phyloP scores from a whole-genome alignment of 2,888 invertebrate species.

The Meteorus colon region DNA sequence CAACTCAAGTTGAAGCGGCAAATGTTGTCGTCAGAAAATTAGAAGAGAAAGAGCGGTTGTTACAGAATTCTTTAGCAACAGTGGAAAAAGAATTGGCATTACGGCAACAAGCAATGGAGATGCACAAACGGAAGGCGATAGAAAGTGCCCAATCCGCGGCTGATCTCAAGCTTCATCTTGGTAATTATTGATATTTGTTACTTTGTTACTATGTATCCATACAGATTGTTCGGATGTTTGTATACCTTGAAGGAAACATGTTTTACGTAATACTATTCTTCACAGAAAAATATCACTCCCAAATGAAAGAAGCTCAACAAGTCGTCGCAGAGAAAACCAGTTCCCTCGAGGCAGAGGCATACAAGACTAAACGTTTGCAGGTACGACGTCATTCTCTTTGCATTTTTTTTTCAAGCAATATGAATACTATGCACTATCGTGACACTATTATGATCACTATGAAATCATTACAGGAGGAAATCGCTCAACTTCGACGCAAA shows the following conservation, averaged over 20 bases:
- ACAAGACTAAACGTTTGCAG: constrained; percentile 95
- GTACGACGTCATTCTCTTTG: constrained; percentile 67
- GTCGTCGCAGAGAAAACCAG: constrained; percentile 98
- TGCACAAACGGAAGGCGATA: constrained; percentile 98
- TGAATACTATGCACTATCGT: too few relatives aligned
- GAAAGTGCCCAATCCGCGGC: constrained; percentile 98
- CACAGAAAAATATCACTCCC: constrained; percentile 96
- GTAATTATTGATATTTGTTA: constrained; percentile 69
- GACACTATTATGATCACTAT: too few relatives aligned
- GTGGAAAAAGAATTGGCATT: constrained; percentile 95
- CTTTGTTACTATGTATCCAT: background rate
- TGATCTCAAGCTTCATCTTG: constrained; percentile 95
- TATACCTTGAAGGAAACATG: background rate
- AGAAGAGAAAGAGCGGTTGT: constrained; percentile 95
- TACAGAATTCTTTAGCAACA: constrained; percentile 93
- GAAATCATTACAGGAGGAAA: constrained; percentile 82
- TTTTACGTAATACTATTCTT: constrained; percentile 40
- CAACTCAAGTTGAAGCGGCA: constrained; percentile 94
- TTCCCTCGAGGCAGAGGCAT: constrained; percentile 95
- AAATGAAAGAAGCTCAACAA: constrained; percentile 97
- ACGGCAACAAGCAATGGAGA: constrained; percentile 97
- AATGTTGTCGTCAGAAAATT: constrained; percentile 93
- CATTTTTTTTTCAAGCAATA: too few relatives aligned
- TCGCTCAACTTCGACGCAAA: constrained; percentile 92
- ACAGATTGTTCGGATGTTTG: constrained; percentile 6